Base-by-base conservation (phyloP, 2,797 vertebrate species). In the Rhabdophis nuchalis region DNA sequence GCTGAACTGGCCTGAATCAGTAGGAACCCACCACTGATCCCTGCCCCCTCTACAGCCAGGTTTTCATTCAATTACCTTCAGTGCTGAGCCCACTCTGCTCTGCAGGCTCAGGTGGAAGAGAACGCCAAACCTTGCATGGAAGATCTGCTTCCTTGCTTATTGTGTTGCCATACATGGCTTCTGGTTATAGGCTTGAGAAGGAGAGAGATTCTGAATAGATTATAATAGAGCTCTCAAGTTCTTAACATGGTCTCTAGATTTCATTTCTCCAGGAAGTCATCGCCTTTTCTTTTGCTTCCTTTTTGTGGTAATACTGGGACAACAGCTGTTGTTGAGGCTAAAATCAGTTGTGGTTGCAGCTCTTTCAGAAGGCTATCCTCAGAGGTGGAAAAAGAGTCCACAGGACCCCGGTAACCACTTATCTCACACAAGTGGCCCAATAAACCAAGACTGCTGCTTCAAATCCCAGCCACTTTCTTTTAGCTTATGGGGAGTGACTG, bases 121-220 rank as follows among this genome's bases (percentile, higher is more conserved):
- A 60, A 32, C 3, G 36, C 3, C 50, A 57, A 68, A 18, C 56
- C 27, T 13, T 32, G 23, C 64, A 25, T 11, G n/a, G 88, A 27
- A 54, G 16, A 25, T 8, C 25, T 6, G 54, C 50, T 64, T 20
- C 52, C 50, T 5, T 68, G 58, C 46, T 56, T n/a, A 53, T 2
- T 32, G 88, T 50, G 16, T 92, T 85, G n/a, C 68, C 88, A 14
- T 92, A 86, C 91, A 92, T 92, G 91, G 52, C 9, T 68, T 77
- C 25, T 52, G 77, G n/a, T 5, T 23, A 32, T 12, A 32, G 50
- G 46, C 58, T 56, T 36, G n/a, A 64, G 52, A 86, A 68, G 54
- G 36, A 13, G 50, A 68, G 3, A 54, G 64, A 32, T n/a, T 86
- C 52, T 85, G 56, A 53, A 27, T 13, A 1, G 25, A 64, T 46